Conservation (phyloP, 2,113 vertebrate genomes). For the Sinosuthora webbiana region DNA sequence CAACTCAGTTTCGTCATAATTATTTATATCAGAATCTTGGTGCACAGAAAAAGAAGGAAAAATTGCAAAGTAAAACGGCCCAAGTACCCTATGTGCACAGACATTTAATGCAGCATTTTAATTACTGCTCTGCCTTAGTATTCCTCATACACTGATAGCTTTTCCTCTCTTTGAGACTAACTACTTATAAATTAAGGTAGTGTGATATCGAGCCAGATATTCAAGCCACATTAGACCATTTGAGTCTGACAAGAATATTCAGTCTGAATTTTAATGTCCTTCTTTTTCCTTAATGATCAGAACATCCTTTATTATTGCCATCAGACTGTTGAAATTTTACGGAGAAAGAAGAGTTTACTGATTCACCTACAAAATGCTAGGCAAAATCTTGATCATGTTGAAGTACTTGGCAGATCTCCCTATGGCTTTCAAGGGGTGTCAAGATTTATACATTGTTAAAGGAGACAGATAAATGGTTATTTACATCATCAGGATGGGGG, state of each 20-base stretch:
- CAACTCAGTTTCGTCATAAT: neutral
- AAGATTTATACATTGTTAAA: neutral
- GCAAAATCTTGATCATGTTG: neutral
- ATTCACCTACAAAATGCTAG: neutral
- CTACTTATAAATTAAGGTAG: neutral
- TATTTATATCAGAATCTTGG: neutral
- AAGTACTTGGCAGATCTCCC: neutral
- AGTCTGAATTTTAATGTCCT: slow-evolving; percentile 34
- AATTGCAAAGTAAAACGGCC: neutral
- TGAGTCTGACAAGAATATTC: neutral
- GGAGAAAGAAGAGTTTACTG: neutral
- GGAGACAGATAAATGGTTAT: neutral
- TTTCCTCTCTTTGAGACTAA: neutral
- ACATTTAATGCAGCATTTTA: neutral
- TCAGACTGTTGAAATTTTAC: neutral
- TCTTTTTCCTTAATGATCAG: neutral
- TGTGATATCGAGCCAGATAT: neutral
- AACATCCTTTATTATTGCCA: neutral
- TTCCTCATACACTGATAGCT: neutral
- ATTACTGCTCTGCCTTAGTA: neutral
- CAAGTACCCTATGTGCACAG: neutral
- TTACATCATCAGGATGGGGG: neutral
- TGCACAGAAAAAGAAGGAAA: neutral
- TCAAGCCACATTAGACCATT: neutral
- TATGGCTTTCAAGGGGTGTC: neutral